Evolutionary conservation across 1,140 invertebrate species (phyloP), one percentile per base, ranked within the genome.

Genomic region (Leptopilina clavipes): DNA sequence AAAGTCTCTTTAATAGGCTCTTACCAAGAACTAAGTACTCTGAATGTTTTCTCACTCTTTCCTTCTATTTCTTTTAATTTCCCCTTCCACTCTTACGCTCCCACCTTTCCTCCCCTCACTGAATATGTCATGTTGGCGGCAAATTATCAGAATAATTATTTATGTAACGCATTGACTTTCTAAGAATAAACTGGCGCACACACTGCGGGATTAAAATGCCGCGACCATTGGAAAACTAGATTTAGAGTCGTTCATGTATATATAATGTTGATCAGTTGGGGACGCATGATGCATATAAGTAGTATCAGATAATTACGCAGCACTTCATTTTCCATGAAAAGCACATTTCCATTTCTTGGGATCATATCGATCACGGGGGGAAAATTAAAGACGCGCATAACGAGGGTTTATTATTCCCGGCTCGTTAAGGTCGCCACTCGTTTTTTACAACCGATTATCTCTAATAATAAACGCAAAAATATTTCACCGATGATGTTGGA

Each of bases 121-220:
- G n/a, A n/a, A 8, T 9, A 11, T 54, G 72, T 54, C 22, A 54
- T 73, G 72, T 73, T 54, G 59, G 19, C 22, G 22, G 56, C 74
- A 43, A 80, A 37, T 74, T 72, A 74, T 74, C 71, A 22, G 77
- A 77, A 79, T 81, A 82, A 82, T 79, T 73, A 73, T 40, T 82
- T 82, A 80, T 76, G 76, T 77, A 82, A 76, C 59, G 52, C 54
- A 12, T 75, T 76, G 72, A 72, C 43, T 70, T 83, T 85, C 84
- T 73, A 75, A 77, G 81, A 85, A 84, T 78, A 78, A 76, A 78
- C 70, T 44, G 54, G 70, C 54, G 14, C 9, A 52, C n/a, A 14
- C 12, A 22, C 9, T n/a, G n/a, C n/a, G n/a, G n/a, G n/a, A n/a
- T 59, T 56, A 18, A 71, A 52, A 56, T 25, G 31, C 1, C 73